Evolutionary conservation across 35 echinoderm and acorn worm species (phyloP).

Genomic region (Ophioderma brevispina): DNA sequence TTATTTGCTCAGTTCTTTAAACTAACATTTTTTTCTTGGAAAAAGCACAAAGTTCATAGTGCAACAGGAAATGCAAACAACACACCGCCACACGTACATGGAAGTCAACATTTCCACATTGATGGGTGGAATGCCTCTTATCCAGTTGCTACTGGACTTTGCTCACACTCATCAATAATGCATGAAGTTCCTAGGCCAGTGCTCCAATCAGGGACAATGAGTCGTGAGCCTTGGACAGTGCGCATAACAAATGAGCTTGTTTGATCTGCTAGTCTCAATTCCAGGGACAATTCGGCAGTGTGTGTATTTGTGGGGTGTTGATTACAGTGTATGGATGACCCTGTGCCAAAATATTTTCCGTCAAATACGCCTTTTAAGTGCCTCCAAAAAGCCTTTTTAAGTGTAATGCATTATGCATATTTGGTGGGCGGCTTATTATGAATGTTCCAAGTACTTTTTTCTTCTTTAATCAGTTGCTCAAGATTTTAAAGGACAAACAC

Average conservation of each 20-base stretch:
- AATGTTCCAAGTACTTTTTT: too few relatives aligned
- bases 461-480: too few relatives aligned
- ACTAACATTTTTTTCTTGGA: too few relatives aligned
- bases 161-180: slow-evolving; percentile 23
- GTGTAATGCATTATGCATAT: too few relatives aligned
- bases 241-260: slow-evolving; percentile 54
- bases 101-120: background rate
- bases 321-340: too few relatives aligned
- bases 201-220: slow-evolving; percentile 23
- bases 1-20: too few relatives aligned
- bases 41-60: background rate
- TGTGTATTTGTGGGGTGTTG: background rate
- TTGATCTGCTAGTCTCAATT: background rate
- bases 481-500: too few relatives aligned
- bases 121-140: background rate
- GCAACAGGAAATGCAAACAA: too few relatives aligned
- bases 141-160: background rate
- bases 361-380: background rate
- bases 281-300: background rate
- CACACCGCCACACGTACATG: background rate
- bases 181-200: slow-evolving; percentile 7
- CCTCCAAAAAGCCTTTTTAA: background rate
- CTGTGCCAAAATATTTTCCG: background rate
- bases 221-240: slow-evolving; percentile 42
- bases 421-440: too few relatives aligned